Conservation (phyloP, 1,140 invertebrate species). For the Calosoma granatense region DNA sequence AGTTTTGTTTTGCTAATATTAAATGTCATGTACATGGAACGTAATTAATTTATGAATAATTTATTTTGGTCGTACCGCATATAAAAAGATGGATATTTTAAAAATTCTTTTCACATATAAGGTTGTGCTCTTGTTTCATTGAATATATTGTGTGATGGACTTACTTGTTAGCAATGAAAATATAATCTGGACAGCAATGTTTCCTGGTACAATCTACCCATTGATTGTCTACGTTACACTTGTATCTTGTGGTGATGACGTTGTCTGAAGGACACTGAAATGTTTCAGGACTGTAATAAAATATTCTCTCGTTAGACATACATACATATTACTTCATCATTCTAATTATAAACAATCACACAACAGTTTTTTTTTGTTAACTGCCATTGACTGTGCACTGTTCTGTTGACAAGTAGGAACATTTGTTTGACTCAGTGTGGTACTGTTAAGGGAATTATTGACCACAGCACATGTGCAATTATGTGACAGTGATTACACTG, state of each 20-base stretch:
- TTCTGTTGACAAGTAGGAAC: too few species aligned
- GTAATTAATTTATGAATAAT: neutral
- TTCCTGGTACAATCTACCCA: conserved; percentile 42
- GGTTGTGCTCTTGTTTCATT: conserved; percentile 9
- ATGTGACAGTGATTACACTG: too few species aligned
- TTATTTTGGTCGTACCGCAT: too few species aligned
- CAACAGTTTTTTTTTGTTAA: conserved; percentile 12
- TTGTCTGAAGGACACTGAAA: conserved; percentile 41
- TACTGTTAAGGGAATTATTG: too few species aligned
- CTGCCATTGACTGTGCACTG: too few species aligned
- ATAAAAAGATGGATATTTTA: neutral
- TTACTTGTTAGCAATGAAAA: conserved; percentile 39
- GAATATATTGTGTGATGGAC: conserved; percentile 14
- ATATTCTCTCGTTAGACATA: neutral
- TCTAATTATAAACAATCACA: conserved; percentile 17
- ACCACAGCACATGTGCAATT: too few species aligned
- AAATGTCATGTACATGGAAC: too few species aligned
- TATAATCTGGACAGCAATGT: conserved; percentile 45
- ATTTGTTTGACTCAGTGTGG: too few species aligned
- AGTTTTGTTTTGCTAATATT: too few species aligned
- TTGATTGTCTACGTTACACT: conserved; percentile 38
- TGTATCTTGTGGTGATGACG: conserved; percentile 42
- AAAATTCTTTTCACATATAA: neutral
- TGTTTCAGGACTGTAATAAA: conserved; percentile 33
- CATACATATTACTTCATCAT: conserved; percentile 18